A percentile compares a stretch with the other conserved stretches of the same genome.
phyloP scores from a whole-genome alignment of 2,113 vertebrate genomes.

The Aspiorhynchus laticeps region DNA sequence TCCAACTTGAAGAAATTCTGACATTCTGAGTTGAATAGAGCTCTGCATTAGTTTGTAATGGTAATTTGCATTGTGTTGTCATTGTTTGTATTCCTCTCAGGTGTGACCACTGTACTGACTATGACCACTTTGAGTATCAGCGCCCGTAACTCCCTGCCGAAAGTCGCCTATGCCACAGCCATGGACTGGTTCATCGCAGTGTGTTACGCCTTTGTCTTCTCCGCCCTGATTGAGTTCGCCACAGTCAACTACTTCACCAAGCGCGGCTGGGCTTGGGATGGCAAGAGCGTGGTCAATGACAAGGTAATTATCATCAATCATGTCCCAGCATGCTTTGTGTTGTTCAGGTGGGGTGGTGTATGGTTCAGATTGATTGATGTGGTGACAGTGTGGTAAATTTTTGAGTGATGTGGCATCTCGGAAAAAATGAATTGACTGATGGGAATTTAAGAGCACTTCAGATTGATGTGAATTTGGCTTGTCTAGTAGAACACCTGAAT shows the following conservation, averaged over 20 bases:
- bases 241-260: slow-evolving; percentile 99
- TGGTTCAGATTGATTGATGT: slow-evolving; percentile 24
- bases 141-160: slow-evolving; percentile 94
- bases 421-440: background rate
- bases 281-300: slow-evolving; percentile 94
- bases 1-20: background rate
- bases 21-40: too few species aligned
- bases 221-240: slow-evolving; percentile 96
- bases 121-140: slow-evolving; percentile 98
- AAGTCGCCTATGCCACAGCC: slow-evolving; percentile 97
- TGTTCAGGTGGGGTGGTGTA: slow-evolving; percentile 37
- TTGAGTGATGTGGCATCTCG: slow-evolving; percentile 14
- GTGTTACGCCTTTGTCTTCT: slow-evolving; percentile 98
- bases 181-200: slow-evolving; percentile 99
- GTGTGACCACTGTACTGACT: slow-evolving; percentile 95
- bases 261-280: slow-evolving; percentile 98
- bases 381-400: background rate
- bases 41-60: too few species aligned
- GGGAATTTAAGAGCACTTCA: background rate
- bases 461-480: background rate
- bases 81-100: slow-evolving; percentile 66
- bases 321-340: slow-evolving; percentile 41
- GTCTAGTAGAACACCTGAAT: background rate
- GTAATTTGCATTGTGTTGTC: background rate
- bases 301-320: slow-evolving; percentile 84